These are phyloP conservation scores for Diachasma alloeum DNA, from an alignment of 1,140 invertebrate species.

Conservation along the genomic window DNA sequence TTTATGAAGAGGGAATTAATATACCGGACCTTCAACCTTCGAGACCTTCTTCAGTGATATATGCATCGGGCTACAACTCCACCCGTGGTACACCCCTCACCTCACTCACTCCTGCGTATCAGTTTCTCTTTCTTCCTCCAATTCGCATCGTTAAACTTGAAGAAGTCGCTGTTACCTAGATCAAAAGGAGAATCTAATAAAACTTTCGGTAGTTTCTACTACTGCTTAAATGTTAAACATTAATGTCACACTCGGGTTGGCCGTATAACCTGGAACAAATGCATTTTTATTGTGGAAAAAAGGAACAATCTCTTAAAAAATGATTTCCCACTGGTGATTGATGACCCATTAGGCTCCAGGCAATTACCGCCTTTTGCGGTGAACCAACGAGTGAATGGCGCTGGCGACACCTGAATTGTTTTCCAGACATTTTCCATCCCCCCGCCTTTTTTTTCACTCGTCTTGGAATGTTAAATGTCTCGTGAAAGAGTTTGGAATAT, in stretches of 20 bases:
- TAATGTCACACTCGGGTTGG: neutral
- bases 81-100: constrained; percentile 44
- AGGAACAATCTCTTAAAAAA: constrained; percentile 1
- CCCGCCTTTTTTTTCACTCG: neutral
- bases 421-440: constrained; percentile 1
- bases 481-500: neutral
- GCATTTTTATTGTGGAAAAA: constrained; percentile 17
- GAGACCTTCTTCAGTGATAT: constrained; percentile 59
- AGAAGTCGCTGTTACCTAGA: too few relatives aligned
- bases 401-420: constrained; percentile 31
- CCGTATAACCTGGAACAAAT: constrained; percentile 10
- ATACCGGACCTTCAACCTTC: constrained; percentile 60
- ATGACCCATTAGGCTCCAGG: constrained; percentile 35
- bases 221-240: neutral
- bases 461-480: neutral
- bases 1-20: constrained; percentile 66
- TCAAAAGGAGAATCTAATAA: neutral
- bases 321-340: constrained; percentile 30
- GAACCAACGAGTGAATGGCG: constrained; percentile 32
- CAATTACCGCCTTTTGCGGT: constrained; percentile 33
- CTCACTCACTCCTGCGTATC: neutral
- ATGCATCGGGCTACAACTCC: constrained; percentile 43
- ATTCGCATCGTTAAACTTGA: constrained; percentile 24
- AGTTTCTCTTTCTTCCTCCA: neutral
- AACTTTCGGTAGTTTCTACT: neutral